Conservation (phyloP, 2,113 vertebrate species). For the Grantiella picta region DNA sequence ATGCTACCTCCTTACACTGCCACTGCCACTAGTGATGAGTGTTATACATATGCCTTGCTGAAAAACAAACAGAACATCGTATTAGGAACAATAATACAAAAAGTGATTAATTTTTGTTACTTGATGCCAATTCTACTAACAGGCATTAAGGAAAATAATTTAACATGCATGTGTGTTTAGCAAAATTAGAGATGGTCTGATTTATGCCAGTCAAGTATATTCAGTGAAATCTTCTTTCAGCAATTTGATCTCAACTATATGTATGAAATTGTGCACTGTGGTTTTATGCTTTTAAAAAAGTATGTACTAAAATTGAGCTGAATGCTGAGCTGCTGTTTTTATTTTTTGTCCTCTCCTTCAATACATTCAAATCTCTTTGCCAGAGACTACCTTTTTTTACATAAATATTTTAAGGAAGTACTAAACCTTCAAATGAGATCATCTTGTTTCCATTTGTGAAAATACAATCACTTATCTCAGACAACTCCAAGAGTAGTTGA, state of each 20-base stretch:
- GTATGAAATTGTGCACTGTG: background rate
- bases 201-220: background rate
- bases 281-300: background rate
- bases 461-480: background rate
- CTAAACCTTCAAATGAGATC: background rate
- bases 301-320: background rate
- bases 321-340: background rate
- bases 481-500: background rate
- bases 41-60: background rate
- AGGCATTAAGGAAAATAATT: background rate
- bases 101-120: background rate
- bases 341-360: background rate
- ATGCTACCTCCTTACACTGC: background rate
- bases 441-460: conserved; percentile 7
- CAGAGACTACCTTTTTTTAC: background rate
- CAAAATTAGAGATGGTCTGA: background rate
- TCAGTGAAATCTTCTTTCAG: background rate
- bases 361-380: background rate
- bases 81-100: background rate
- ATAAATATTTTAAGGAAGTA: background rate
- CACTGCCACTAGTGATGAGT: background rate
- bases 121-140: background rate
- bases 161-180: background rate
- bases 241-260: background rate
- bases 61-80: background rate